Evolutionary conservation across 2,797 vertebrate genomes (phyloP), one percentile per base, ranked within the genome.

Genomic region (Dryobates pubescens): DNA sequence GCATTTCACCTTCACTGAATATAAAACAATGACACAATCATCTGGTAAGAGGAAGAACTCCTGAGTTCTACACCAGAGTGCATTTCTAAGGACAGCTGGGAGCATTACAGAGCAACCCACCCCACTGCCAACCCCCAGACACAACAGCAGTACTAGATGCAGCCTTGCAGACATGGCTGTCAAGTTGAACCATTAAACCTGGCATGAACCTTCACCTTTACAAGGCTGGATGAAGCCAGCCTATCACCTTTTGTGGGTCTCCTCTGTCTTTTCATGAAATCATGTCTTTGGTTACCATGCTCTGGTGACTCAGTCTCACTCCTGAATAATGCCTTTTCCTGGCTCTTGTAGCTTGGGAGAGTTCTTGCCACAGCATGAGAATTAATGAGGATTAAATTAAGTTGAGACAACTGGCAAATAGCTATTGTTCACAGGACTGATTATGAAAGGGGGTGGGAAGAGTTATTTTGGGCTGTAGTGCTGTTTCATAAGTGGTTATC

Each of bases 391-490:
- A 87, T 95, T 96, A 95, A 88, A 79, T 93, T 62, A 91, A 61
- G 22, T 27, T 69, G 26, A 91, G 82, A 92, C 45, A 93, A 95
- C 61, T 77, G 85, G 83, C 71, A 92, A 93, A 85, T 83, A 94
- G 75, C 88, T 96, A 88, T 91, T 97, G 81, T 88, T 94, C 91
- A 94, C 23, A 24, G 75, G 83, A 88, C 64, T 86, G 61, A 81
- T 85, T 92, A 67, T 83, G 92, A 86, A 65, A 89, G 38, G 32
- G 77, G 77, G 80, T 89, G 32, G 74, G 81, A 95, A 89, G 93
- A 96, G 91, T 89, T 97, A 96, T 96, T 96, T 96, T 94, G 95
- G 90, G 85, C 92, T 95, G 64, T 70, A 83, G 49, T 72, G 34
- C 62, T 83, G 94, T 94, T 97, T 97, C 92, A 92, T 95, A 96